These are phyloP conservation scores for Julus scandinavius DNA, from an alignment of 2,888 invertebrate genomes.

Conservation along the genomic window DNA sequence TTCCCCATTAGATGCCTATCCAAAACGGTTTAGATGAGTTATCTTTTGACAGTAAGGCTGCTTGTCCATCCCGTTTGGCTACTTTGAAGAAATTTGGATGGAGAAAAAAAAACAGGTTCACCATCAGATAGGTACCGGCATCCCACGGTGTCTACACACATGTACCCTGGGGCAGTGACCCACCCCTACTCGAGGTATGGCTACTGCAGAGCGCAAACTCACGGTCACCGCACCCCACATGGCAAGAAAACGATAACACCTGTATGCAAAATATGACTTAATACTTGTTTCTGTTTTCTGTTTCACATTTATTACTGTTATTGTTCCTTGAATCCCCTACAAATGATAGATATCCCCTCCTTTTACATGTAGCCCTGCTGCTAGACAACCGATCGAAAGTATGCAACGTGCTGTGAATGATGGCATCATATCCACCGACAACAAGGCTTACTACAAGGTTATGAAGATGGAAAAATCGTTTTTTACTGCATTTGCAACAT, in stretches of 20 bases:
- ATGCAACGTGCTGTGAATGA: neutral
- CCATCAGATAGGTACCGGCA: constrained; percentile 31
- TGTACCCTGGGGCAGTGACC: constrained; percentile 4
- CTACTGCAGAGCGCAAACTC: constrained; percentile 30
- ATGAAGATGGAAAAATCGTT: neutral
- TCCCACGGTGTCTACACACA: constrained; percentile 17
- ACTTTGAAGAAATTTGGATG: neutral
- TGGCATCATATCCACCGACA: neutral
- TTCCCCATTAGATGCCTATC: constrained; percentile 19
- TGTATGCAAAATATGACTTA: constrained; percentile 20
- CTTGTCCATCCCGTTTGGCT: neutral
- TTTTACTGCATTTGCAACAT: too few species aligned
- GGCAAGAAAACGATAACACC: neutral
- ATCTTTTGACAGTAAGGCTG: constrained; percentile 19
- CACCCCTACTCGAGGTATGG: neutral
- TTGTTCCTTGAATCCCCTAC: neutral
- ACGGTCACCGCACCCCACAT: neutral
- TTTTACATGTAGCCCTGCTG: constrained; percentile 25
- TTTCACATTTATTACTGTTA: constrained; percentile 23
- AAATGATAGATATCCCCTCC: constrained; percentile 33
- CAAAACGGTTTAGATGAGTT: constrained; percentile 15
- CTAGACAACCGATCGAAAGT: neutral
- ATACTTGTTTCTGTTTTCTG: constrained; percentile 25
- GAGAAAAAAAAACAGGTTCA: neutral
- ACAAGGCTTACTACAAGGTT: neutral